Evolutionary conservation across 1,140 invertebrate species (phyloP), one percentile per base, ranked within the genome.

Genomic region (Epicauta chinensis): DNA sequence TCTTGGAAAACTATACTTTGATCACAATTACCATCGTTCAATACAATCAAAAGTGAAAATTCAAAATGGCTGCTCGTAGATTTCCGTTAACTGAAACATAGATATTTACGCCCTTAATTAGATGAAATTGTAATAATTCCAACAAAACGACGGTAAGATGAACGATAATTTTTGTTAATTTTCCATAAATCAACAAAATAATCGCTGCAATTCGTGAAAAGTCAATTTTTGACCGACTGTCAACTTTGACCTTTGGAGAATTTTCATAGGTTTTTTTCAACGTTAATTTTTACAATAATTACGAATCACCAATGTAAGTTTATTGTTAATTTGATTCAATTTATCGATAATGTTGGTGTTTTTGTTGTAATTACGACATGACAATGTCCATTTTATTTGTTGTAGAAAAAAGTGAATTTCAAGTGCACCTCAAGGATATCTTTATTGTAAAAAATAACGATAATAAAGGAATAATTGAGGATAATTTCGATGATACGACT

Each of bases 11-110:
- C n/a, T n/a, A n/a, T n/a, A n/a, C 32, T 11, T 34, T 34, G 32
- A 34, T 34, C 12, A 34, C 43, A 45, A 46, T 46, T 53, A 34
- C 34, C 30, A 53, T 47, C 63, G 65, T 59, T 67, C 66, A 62
- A 67, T 68, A 68, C 55, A 50, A 64, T 69, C 60, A 68, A 68
- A 68, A 68, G 69, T 69, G 68, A 70, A 68, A 67, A 68, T 64
- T 57, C 69, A 71, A 71, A 52, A 71, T 71, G 69, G 69, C 69
- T 42, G 53, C 59, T 49, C 23, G 35, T 52, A 45, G 45, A 56
- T 54, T 65, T 66, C 56, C 59, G 55, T 57, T 58, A 39, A 7
- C 31, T 32, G 38, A 56, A 54, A 51, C 53, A 46, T 36, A 51
- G 56, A 58, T 49, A 54, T 41, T 41, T 48, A 58, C 60, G 56